A percentile compares a stretch with the other conserved stretches of the same genome.
phyloP scores from a whole-genome alignment of 2,888 invertebrate genomes.

The Anorthoa munda region DNA sequence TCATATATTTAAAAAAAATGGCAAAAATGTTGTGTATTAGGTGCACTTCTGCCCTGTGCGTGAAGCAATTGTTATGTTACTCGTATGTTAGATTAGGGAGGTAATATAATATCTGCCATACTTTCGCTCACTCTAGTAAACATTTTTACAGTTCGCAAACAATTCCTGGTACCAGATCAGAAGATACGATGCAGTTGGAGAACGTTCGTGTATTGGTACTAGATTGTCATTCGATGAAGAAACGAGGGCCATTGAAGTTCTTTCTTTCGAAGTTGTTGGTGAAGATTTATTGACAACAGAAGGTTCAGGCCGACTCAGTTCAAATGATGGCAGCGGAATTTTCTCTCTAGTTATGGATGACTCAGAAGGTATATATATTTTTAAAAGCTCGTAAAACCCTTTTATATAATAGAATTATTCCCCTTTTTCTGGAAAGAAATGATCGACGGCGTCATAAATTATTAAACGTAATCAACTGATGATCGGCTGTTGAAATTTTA shows the following conservation, averaged over 20 bases:
- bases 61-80: background rate
- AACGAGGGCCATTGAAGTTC: slow-evolving; percentile 72
- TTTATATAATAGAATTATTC: background rate
- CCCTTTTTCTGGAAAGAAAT: background rate
- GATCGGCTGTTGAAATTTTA: background rate
- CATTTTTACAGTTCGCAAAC: slow-evolving; percentile 79
- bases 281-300: slow-evolving; percentile 76
- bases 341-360: slow-evolving; percentile 74
- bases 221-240: slow-evolving; percentile 74
- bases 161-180: slow-evolving; percentile 86
- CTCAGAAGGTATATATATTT: slow-evolving; percentile 66
- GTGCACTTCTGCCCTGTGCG: background rate
- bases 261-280: slow-evolving; percentile 83
- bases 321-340: slow-evolving; percentile 77
- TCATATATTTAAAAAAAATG: no score
- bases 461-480: background rate
- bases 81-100: background rate
- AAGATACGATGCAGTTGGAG: slow-evolving; percentile 78
- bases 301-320: slow-evolving; percentile 75
- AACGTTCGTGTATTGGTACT: slow-evolving; percentile 80
- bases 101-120: background rate
- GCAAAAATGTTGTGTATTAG: background rate
- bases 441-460: background rate
- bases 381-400: no score
- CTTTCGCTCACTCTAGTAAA: background rate